phyloP scores from a whole-genome alignment of 2,113 vertebrate species.

The Seriola aureovittata region DNA sequence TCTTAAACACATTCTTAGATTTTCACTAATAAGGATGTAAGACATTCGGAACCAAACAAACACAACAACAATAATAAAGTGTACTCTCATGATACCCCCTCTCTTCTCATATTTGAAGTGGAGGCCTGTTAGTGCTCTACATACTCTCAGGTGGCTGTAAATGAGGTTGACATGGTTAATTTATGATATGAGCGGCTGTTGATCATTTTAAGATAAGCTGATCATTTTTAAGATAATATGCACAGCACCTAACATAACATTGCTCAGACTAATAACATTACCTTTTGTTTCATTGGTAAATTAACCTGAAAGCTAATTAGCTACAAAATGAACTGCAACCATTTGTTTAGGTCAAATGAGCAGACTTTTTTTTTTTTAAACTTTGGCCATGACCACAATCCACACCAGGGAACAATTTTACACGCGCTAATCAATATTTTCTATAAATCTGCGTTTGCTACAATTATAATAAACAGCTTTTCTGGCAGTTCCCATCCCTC shows the following conservation, averaged over 20 bases:
- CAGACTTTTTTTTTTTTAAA: not conserved
- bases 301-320: conserved; percentile 5
- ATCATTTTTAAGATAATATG: too few relatives aligned
- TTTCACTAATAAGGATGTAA: not conserved
- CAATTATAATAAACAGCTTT: not conserved
- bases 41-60: not conserved
- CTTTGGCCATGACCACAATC: not conserved
- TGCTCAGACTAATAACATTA: not conserved
- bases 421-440: not conserved
- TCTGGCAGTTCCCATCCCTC: not conserved
- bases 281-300: not conserved
- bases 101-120: not conserved
- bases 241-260: not conserved
- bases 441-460: not conserved
- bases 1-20: not conserved
- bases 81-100: not conserved
- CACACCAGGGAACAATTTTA: not conserved
- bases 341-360: not conserved
- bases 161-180: not conserved
- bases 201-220: too few relatives aligned
- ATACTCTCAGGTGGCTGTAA: not conserved
- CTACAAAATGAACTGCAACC: not conserved
- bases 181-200: not conserved
- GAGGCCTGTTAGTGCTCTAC: not conserved
- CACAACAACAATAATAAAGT: not conserved